A percentile compares a stretch with the other conserved stretches of the same genome.
These are phyloP conservation scores for Laterallus jamaicensis DNA, from an alignment of 2,113 vertebrate species.

Conservation along the genomic window DNA sequence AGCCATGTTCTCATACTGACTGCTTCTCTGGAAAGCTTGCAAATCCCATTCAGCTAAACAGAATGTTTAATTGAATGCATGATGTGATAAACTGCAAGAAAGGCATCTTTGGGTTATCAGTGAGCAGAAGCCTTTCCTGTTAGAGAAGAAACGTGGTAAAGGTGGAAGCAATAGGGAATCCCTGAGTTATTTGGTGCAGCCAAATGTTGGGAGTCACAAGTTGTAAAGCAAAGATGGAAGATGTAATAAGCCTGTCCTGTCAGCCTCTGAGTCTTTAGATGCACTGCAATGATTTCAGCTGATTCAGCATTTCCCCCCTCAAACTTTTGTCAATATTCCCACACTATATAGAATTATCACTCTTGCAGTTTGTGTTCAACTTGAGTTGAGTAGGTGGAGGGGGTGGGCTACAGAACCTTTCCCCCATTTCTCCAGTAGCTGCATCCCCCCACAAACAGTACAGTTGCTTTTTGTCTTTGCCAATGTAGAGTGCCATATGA, in stretches of 20 bases:
- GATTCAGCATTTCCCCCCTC: not conserved
- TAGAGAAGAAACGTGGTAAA: not conserved
- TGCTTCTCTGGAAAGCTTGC: not conserved
- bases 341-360: not conserved
- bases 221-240: not conserved
- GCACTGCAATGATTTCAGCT: not conserved
- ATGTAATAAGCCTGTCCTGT: not conserved
- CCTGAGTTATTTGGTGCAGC: not conserved
- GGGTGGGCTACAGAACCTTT: not conserved
- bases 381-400: not conserved
- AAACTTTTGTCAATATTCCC: not conserved
- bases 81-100: not conserved
- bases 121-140: not conserved
- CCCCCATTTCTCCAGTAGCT: not conserved
- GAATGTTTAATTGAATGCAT: not conserved
- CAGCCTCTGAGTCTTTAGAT: not conserved
- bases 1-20: not conserved
- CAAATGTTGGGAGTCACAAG: not conserved
- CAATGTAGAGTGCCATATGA: not conserved
- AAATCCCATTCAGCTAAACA: not conserved
- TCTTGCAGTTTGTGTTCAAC: not conserved
- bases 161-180: not conserved
- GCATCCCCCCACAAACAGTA: not conserved
- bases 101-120: not conserved
- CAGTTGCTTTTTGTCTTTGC: not conserved